These are phyloP conservation scores for Cephus cinctus DNA, from an alignment of 1,140 invertebrate species.

Conservation along the genomic window DNA sequence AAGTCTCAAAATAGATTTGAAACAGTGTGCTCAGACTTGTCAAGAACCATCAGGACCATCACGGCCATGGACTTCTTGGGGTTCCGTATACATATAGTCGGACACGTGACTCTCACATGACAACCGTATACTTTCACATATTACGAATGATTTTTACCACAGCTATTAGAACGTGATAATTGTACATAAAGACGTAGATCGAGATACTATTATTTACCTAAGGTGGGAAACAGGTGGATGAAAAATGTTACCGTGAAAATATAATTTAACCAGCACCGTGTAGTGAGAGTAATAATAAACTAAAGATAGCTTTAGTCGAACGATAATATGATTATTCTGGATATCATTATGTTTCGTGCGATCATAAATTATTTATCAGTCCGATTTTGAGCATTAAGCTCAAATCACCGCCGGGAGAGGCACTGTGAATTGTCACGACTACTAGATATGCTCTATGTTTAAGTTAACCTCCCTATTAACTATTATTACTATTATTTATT, in stretches of 20 bases:
- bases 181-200: constrained; percentile 45
- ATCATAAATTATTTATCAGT: too few relatives aligned
- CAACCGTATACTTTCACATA: too few relatives aligned
- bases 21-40: too few relatives aligned
- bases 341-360: constrained; percentile 25
- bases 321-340: constrained; percentile 42
- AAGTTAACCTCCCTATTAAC: constrained; percentile 14
- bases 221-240: constrained; percentile 12
- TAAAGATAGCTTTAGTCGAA: constrained; percentile 43
- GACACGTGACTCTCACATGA: too few relatives aligned
- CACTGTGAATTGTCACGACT: too few relatives aligned
- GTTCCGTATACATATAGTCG: too few relatives aligned
- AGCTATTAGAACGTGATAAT: constrained; percentile 41
- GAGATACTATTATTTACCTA: constrained; percentile 42
- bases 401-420: too few relatives aligned
- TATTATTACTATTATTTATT: constrained; percentile 27
- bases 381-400: too few relatives aligned
- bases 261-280: constrained; percentile 53
- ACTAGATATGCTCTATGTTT: too few relatives aligned
- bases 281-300: constrained; percentile 53
- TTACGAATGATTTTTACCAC: constrained; percentile 38
- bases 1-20: too few relatives aligned
- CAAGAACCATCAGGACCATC: too few relatives aligned
- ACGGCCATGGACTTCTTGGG: too few relatives aligned
- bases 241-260: constrained; percentile 24